These are phyloP conservation scores for Drosophila demipolita DNA, from an alignment of 2,888 invertebrate genomes.

Conservation along the genomic window DNA sequence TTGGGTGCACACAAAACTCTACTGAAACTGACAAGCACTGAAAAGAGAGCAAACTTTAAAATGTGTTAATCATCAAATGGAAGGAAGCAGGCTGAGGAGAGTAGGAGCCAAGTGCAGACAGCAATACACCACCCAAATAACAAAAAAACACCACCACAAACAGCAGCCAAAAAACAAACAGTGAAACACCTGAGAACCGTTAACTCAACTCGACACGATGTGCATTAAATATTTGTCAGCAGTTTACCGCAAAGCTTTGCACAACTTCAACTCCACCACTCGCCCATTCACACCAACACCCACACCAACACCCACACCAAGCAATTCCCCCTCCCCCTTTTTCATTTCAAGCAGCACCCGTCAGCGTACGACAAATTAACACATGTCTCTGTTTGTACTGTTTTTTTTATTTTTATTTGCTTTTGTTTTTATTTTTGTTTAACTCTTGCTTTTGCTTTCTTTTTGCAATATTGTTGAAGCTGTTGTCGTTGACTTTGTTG, in stretches of 20 bases:
- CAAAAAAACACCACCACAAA: not conserved
- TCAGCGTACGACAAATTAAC: conserved; percentile 60
- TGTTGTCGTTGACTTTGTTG: conserved; percentile 17
- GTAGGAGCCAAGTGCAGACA: conserved; percentile 17
- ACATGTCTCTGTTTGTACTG: conserved; percentile 59
- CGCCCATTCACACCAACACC: not conserved
- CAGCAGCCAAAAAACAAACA: not conserved
- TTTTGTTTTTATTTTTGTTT: conserved; percentile 8
- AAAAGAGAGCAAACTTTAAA: conserved; percentile 32
- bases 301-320: not conserved
- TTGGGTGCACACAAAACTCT: conserved; percentile 42
- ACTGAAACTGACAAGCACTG: conserved; percentile 5
- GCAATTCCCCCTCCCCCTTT: not conserved
- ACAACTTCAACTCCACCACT: not conserved
- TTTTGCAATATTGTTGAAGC: conserved; percentile 53
- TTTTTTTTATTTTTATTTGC: conserved; percentile 9
- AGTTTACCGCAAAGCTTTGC: conserved; percentile 58
- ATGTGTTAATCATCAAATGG: conserved; percentile 70
- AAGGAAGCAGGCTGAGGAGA: conserved; percentile 7
- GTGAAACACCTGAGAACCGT: conserved; percentile 1
- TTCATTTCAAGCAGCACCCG: not conserved
- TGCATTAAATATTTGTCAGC: conserved; percentile 76
- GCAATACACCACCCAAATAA: no score
- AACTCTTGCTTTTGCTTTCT: conserved; percentile 31
- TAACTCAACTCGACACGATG: conserved; percentile 42